Percentiles rank a stretch among this genome's conserved stretches.
phyloP scores from a whole-genome alignment of 2,113 vertebrate species.

The Brachyhypopomus gauderio region DNA sequence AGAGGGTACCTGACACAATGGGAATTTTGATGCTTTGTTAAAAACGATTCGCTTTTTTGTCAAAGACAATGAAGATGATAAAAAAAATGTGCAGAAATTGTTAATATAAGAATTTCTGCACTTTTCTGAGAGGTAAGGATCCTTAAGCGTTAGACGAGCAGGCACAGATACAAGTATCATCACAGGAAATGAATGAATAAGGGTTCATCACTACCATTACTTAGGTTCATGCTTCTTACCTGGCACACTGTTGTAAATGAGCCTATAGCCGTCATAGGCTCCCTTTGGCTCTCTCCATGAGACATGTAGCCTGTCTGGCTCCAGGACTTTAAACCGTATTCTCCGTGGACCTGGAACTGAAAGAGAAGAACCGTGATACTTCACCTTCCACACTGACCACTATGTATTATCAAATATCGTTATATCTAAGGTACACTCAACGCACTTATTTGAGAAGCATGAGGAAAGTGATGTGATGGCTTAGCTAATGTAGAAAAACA shows the following conservation, averaged over 20 bases:
- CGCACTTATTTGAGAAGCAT: background rate
- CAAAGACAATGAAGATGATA: too few species aligned
- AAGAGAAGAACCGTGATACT: conserved; percentile 54
- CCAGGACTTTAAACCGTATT: conserved; percentile 74
- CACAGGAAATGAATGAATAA: conserved; percentile 8
- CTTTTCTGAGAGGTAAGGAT: too few species aligned
- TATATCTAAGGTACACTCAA: background rate
- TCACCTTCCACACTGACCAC: conserved; percentile 23
- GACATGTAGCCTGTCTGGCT: conserved; percentile 67
- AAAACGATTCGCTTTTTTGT: too few species aligned
- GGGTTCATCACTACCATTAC: background rate
- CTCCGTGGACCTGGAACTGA: conserved; percentile 72
- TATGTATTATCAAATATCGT: background rate
- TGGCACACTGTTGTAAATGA: conserved; percentile 72
- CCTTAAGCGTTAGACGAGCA: background rate
- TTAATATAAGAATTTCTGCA: conserved; percentile 13
- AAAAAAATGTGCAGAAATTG: too few species aligned
- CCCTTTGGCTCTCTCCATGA: conserved; percentile 78
- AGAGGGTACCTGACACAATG: background rate
- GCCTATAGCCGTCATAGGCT: conserved; percentile 74
- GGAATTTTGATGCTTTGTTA: conserved; percentile 1
- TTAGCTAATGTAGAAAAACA: too few species aligned
- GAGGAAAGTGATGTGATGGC: background rate
- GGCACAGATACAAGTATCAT: conserved; percentile 1
- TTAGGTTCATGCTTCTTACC: conserved; percentile 59